phyloP scores from a whole-genome alignment of 1,140 invertebrate genomes.

The Sinonovacula constricta region DNA sequence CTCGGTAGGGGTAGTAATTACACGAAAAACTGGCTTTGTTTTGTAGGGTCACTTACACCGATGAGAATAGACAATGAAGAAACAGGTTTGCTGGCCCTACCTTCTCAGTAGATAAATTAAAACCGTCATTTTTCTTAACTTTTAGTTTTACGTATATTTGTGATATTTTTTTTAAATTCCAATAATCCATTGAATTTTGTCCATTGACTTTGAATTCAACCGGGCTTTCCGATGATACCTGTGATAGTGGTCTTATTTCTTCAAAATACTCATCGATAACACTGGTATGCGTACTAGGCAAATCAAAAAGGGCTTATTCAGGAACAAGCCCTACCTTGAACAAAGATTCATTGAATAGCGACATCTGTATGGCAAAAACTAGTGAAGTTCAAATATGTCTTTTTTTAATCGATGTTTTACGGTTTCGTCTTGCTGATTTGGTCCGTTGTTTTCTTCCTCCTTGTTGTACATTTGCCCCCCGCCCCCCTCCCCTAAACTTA shows the following conservation, averaged over 20 bases:
- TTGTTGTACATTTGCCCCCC: background rate
- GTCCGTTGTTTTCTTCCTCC: background rate
- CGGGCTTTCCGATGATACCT: background rate
- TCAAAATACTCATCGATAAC: background rate
- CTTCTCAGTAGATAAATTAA: background rate
- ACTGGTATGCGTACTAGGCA: background rate
- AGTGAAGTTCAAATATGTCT: slow-evolving; percentile 10
- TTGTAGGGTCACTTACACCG: slow-evolving; percentile 1
- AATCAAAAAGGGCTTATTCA: background rate
- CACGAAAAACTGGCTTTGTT: slow-evolving; percentile 1
- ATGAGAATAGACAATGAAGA: slow-evolving; percentile 8
- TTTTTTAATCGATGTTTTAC: no score
- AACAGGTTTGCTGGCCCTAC: slow-evolving; percentile 6
- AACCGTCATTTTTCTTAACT: background rate
- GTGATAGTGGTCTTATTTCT: background rate
- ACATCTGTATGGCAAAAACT: no score
- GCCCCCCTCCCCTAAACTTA: no score
- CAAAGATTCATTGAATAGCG: no score
- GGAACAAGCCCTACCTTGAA: no score
- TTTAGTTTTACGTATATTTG: slow-evolving; percentile 14
- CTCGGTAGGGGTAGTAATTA: background rate
- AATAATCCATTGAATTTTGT: background rate
- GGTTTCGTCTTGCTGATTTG: no score
- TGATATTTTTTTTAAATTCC: background rate
- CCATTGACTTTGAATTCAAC: background rate